Evolutionary conservation across 2,113 vertebrate species (phyloP).

Genomic region (Acanthisitta chloris): DNA sequence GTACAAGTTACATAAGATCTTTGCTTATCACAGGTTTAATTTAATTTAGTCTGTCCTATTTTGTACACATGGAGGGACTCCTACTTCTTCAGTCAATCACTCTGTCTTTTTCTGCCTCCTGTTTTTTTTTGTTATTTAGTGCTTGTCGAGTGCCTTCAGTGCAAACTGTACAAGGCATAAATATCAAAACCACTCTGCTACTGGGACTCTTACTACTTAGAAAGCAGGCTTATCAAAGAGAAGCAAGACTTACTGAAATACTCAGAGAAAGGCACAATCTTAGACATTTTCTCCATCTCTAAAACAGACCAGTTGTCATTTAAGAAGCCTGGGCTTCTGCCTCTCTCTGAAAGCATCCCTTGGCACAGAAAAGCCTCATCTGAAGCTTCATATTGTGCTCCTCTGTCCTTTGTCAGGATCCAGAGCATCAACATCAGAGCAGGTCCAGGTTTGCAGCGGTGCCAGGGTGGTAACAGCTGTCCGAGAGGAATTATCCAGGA

Average conservation of each 20-base stretch:
- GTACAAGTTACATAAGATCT: constrained; percentile 15
- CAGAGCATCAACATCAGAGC: background rate
- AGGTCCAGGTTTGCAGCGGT: background rate
- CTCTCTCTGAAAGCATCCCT: background rate
- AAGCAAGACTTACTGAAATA: background rate
- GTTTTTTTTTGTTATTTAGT: constrained; percentile 4
- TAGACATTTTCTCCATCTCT: background rate
- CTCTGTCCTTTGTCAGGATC: background rate
- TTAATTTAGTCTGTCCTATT: constrained; percentile 49
- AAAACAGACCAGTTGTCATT: background rate
- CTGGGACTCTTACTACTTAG: constrained; percentile 4
- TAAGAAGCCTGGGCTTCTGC: background rate
- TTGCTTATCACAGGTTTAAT: constrained; percentile 48
- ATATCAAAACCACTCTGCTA: constrained; percentile 13
- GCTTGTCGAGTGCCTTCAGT: constrained; percentile 2
- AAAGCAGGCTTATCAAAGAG: constrained; percentile 7
- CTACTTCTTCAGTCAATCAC: constrained; percentile 57
- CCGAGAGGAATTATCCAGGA: background rate
- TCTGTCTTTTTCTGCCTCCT: constrained; percentile 42
- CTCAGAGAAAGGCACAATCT: background rate
- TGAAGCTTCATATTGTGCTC: background rate
- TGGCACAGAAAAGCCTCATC: background rate
- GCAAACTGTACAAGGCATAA: constrained; percentile 40
- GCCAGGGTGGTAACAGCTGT: background rate
- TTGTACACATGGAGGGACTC: constrained; percentile 15